Evolutionary conservation across 2,888 invertebrate species (phyloP), one percentile per base, ranked within the genome.

Genomic region (Trissolcus brochymenae): DNA sequence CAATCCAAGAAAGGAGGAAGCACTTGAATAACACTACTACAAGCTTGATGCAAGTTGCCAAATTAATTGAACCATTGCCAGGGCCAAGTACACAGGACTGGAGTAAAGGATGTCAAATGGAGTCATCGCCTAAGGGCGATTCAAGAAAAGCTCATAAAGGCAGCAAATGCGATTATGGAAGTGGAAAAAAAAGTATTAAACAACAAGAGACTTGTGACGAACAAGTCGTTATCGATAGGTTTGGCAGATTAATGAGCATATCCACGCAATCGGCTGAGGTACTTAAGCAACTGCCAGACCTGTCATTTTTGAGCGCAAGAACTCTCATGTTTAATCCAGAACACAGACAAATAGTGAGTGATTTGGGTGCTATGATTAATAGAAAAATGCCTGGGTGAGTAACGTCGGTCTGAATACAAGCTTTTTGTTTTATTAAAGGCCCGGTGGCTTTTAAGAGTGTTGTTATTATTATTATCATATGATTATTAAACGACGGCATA

Each of bases 381-480:
- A 85, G 88, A 54, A 89, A 89, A 64, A 88, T 89, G 89, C 89
- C 89, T 41, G 89, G 89, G 83, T 89, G 88, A 89, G 88, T 89
- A 86, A 88, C 88, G 81, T 88, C 87, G 87, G 88, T 88, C 87
- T 88, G 87, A 87, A 87, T 84, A 79, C 84, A 70, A 83, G 77
- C 77, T 83, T 86, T 87, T 87, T 84, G 85, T 17, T 40, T 54
- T 54, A 1, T 25, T 6, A n/a, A 19, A 13, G 17, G n/a, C 21
- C 19, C 16, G 13, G 6, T 14, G n/a, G 13, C 11, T 56, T n/a
- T 11, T 21, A 19, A 41, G 16, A 41, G 14, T 61, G 21, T 55
- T 61, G 29, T 54, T 66, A 40, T 14, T 60, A n/a, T 50, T 53
- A 35, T 51, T 59, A 19, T 19, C 19, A 19, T 19, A 2, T 19